Evolutionary conservation across 1,140 invertebrate species (phyloP).

Genomic region (Coenobita brevimanus): DNA sequence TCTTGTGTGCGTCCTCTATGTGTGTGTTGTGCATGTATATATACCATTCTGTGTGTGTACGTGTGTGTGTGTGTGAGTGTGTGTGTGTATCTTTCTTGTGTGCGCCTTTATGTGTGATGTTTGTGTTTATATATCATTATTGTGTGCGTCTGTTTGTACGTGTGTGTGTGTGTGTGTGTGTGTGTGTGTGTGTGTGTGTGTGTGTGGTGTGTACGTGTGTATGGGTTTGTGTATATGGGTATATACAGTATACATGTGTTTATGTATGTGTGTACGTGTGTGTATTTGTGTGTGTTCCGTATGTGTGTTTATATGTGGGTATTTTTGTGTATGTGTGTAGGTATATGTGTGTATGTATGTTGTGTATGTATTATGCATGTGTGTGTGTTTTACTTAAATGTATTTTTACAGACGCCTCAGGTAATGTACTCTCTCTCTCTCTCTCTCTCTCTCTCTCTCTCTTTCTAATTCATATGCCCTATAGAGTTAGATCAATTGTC

Average conservation of each 20-base stretch:
- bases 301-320: no score
- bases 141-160: neutral
- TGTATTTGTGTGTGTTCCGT: neutral
- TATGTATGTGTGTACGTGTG: neutral
- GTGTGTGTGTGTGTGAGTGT: neutral
- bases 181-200: no score
- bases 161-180: neutral
- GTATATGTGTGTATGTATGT: neutral
- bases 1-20: no score
- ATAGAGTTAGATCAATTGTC: neutral
- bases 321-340: no score
- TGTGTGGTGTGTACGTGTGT: no score
- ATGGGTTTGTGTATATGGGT: neutral
- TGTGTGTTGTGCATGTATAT: neutral
- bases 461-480: neutral
- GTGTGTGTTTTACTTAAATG: neutral
- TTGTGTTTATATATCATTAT: no score
- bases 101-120: neutral
- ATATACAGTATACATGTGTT: no score
- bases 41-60: neutral
- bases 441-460: no score
- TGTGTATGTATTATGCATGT: neutral
- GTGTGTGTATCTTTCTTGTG: no score
- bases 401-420: neutral
- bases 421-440: no score